Conservation (phyloP, 2,113 vertebrate species). For the Odobenus rosmarus region DNA sequence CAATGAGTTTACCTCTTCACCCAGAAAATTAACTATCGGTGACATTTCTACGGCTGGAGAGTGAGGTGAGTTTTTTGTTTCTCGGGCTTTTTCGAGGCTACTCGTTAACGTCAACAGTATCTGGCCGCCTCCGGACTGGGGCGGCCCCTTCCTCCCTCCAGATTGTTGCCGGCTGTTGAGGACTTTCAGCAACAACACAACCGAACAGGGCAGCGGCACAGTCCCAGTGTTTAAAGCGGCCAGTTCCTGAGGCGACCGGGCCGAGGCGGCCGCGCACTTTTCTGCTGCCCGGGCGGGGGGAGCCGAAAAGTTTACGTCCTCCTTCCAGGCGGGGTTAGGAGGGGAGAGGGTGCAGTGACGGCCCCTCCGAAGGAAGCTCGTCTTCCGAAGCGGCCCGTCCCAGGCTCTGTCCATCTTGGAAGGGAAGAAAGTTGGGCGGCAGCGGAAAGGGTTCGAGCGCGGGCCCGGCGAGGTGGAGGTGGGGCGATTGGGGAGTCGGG, state of each 20-base stretch:
- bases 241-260: not conserved
- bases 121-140: not conserved
- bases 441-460: not conserved
- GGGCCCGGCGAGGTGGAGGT: fast-evolving
- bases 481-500: not conserved
- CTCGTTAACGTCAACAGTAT: not conserved
- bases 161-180: not conserved
- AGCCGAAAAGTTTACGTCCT: not conserved
- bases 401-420: fast-evolving
- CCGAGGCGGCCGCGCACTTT: not conserved
- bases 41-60: not conserved
- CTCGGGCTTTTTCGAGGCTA: not conserved
- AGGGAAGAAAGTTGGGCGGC: not conserved
- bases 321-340: not conserved
- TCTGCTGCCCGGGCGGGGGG: fast-evolving
- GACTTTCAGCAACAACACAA: not conserved
- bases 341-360: not conserved
- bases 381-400: not conserved
- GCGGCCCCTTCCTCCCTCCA: fast-evolving
- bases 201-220: not conserved
- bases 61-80: not conserved
- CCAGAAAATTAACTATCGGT: not conserved
- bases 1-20: not conserved
- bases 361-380: not conserved
- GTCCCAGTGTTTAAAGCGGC: not conserved